Base-by-base conservation (phyloP, 2,113 vertebrate species). In the Dolichotis patagonum region DNA sequence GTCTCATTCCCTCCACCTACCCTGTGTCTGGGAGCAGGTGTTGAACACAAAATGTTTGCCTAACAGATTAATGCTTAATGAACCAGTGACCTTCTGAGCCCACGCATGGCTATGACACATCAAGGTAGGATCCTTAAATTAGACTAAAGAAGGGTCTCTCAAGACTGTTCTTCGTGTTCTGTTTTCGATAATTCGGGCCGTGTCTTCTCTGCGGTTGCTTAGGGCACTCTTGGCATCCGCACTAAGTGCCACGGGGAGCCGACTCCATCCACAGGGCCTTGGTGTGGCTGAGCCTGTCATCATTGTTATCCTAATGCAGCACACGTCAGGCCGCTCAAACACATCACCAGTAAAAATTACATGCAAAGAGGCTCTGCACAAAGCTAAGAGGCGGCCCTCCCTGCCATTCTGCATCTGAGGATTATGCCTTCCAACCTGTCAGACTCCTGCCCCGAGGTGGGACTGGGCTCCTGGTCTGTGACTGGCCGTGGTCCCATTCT, bases 151-250 rank as follows among this genome's bases (percentile, higher is more conserved):
- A 28, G n/a, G 54, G 0, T 52, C 82, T 56, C 81, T 26, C 2
- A 12, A 92, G 81, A n/a, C 32, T 12, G 1, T 1, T 19, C 75
- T 58, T 41, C 0, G 14, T 2, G 58, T 6, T 43, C 20, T 35
- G 9, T 22, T 49, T 63, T 63, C 0, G 14, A 14, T 46, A 26
- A 63, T 28, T 43, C 6, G 54, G 52, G 67, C 28, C 1, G 1
- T 3, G 0, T 41, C 17, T 38, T 46, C 49, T 62, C 60, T 28
- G 60, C 1, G 9, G 54, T 49, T 1, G 16, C 52, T 7, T 2
- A 14, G 17, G 26, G 41, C 2, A 7, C n/a, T 30, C 5, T 19
- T 0, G 1, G 35, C 2, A 7, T 9, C 35, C 49, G 3, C 62
- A 24, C 46, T 24, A 30, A 63, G n/a, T 58, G 26, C 56, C 6